phyloP scores from a whole-genome alignment of 2,888 invertebrate genomes.

The Lordiphosa andalusiaca region DNA sequence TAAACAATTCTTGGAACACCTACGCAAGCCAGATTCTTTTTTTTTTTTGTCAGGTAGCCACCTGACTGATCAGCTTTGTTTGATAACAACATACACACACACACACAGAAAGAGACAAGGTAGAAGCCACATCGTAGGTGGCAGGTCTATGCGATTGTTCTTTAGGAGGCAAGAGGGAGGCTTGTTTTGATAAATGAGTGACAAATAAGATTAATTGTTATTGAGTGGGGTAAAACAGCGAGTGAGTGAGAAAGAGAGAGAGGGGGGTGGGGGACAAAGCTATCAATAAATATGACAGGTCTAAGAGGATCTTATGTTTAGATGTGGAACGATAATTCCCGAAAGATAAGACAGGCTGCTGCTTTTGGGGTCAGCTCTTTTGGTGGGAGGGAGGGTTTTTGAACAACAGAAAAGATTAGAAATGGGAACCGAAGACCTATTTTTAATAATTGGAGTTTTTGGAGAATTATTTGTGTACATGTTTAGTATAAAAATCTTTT shows the following conservation, averaged over 20 bases:
- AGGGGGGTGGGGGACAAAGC: not conserved
- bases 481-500: too few species aligned
- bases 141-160: slow-evolving; percentile 23
- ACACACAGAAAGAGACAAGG: slow-evolving; percentile 16
- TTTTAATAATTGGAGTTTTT: slow-evolving; percentile 1
- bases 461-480: too few species aligned
- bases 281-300: slow-evolving; percentile 57
- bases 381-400: not conserved
- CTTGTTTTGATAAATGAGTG: slow-evolving; percentile 63
- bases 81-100: slow-evolving; percentile 54
- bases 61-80: slow-evolving; percentile 75
- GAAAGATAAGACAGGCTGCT: slow-evolving; percentile 8
- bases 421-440: not conserved
- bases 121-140: slow-evolving; percentile 22
- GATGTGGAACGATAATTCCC: slow-evolving; percentile 13
- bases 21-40: slow-evolving; percentile 47
- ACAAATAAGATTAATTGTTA: slow-evolving; percentile 76
- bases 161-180: slow-evolving; percentile 19
- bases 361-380: slow-evolving; percentile 8
- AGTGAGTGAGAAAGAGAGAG: too few species aligned
- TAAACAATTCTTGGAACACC: slow-evolving; percentile 74
- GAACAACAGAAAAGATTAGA: too few species aligned
- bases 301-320: slow-evolving; percentile 61
- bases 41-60: slow-evolving; percentile 70
- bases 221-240: slow-evolving; percentile 16